phyloP scores from a whole-genome alignment of 2,888 invertebrate genomes.

The Deilephila elpenor region DNA sequence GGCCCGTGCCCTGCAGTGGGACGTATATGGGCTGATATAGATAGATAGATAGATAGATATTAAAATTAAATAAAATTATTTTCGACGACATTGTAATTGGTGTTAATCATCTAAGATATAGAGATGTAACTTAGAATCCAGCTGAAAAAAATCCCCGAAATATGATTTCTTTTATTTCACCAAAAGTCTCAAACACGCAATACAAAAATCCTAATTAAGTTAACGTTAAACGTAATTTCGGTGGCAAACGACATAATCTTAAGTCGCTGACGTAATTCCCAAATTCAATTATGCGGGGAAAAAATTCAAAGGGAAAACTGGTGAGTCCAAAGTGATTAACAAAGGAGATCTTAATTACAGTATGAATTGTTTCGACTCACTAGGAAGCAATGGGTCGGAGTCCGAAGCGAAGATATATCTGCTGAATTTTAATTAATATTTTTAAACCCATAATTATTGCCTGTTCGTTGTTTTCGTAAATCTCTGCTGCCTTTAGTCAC shows the following conservation, averaged over 20 bases:
- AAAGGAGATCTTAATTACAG: conserved; percentile 72
- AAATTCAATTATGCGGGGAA: conserved; percentile 41
- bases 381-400: conserved; percentile 33
- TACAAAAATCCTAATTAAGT: conserved; percentile 15
- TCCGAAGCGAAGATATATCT: conserved; percentile 9
- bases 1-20: too few species aligned
- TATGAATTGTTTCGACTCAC: conserved; percentile 65
- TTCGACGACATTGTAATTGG: too few species aligned
- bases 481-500: too few species aligned
- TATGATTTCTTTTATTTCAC: background rate
- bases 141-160: too few species aligned
- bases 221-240: conserved; percentile 16
- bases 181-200: background rate
- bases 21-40: too few species aligned
- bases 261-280: conserved; percentile 37
- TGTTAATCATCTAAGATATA: too few species aligned
- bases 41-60: too few species aligned
- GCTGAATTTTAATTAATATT: too few species aligned
- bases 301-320: conserved; percentile 39
- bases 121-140: too few species aligned
- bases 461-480: too few species aligned
- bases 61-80: too few species aligned
- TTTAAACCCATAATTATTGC: background rate
- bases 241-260: conserved; percentile 24
- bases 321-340: conserved; percentile 66